Percentiles rank a stretch among this genome's conserved stretches.
Evolutionary conservation across 2,888 invertebrate genomes (phyloP).

Genomic region (Drosophila sordidula): DNA sequence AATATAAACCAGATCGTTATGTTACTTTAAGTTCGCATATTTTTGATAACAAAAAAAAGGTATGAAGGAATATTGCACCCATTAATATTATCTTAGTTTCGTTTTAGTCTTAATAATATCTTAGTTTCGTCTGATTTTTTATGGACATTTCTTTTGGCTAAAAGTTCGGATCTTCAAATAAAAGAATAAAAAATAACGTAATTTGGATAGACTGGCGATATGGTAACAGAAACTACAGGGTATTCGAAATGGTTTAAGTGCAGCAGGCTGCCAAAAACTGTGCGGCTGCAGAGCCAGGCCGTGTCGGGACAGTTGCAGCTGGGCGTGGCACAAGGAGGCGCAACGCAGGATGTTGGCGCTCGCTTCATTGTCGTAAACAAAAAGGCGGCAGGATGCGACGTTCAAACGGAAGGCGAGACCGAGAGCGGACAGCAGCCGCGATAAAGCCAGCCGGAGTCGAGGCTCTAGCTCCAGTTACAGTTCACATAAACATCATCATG

Average conservation of each 20-base stretch:
- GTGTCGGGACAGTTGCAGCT: constrained; percentile 2
- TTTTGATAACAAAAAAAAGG: too few species aligned
- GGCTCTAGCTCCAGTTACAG: constrained; percentile 30
- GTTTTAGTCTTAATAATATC: too few species aligned
- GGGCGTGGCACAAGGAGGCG: constrained; percentile 15
- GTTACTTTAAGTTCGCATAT: too few species aligned
- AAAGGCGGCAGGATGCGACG: constrained; percentile 68
- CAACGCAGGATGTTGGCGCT: constrained; percentile 54
- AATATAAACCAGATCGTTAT: too few species aligned
- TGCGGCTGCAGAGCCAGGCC: constrained; percentile 11
- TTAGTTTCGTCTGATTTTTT: too few species aligned
- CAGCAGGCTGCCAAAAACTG: constrained; percentile 56
- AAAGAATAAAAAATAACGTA: too few species aligned
- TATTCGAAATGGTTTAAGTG: constrained; percentile 73
- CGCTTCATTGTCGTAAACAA: constrained; percentile 75
- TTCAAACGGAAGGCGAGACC: constrained; percentile 47
- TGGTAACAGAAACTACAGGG: constrained; percentile 11
- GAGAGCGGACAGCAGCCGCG: constrained; percentile 28
- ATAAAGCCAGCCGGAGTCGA: constrained; percentile 25
- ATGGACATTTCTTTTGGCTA: too few species aligned
- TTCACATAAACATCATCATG: constrained; percentile 18
- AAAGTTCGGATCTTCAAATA: too few species aligned
- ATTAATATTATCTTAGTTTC: too few species aligned
- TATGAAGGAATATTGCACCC: too few species aligned
- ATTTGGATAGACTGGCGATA: too few species aligned